Evolutionary conservation across 2,113 vertebrate species (phyloP).

Genomic region (Bos javanicus): DNA sequence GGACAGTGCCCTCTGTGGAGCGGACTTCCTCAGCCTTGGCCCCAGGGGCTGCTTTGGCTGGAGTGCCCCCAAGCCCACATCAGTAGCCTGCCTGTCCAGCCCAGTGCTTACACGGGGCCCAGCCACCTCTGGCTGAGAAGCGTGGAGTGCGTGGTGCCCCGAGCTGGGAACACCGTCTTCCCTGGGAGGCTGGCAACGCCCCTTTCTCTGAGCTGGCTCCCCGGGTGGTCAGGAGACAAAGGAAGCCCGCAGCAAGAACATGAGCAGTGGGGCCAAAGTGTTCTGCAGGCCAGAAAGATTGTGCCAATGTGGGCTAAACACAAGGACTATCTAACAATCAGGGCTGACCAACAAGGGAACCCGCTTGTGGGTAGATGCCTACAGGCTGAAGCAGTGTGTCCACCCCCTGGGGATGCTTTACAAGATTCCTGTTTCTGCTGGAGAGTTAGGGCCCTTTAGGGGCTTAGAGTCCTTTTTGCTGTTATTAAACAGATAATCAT

Average conservation of each 20-base stretch:
- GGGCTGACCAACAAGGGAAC: not conserved
- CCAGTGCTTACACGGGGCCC: not conserved
- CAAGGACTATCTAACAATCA: not conserved
- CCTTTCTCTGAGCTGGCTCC: not conserved
- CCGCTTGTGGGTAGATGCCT: not conserved
- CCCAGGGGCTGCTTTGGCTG: not conserved
- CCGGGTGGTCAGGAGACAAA: conserved; percentile 44
- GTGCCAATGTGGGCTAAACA: not conserved
- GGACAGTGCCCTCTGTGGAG: conserved; percentile 38
- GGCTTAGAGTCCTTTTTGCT: not conserved
- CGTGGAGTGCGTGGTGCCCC: not conserved
- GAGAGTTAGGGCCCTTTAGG: not conserved
- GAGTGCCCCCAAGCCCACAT: conserved; percentile 55
- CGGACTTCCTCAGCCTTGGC: conserved; percentile 48
- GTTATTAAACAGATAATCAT: conserved; percentile 9
- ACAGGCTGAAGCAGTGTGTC: not conserved
- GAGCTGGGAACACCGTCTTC: not conserved
- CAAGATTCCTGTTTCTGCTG: not conserved
- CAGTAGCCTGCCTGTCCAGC: conserved; percentile 15
- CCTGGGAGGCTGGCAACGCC: not conserved
- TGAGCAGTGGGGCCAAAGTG: not conserved
- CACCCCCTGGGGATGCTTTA: not conserved
- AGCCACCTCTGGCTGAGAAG: not conserved
- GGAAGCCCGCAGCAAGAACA: not conserved
- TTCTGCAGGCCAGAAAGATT: conserved; percentile 3